These are phyloP conservation scores for Ooceraea biroi DNA, from an alignment of 1,140 invertebrate species.

Conservation along the genomic window DNA sequence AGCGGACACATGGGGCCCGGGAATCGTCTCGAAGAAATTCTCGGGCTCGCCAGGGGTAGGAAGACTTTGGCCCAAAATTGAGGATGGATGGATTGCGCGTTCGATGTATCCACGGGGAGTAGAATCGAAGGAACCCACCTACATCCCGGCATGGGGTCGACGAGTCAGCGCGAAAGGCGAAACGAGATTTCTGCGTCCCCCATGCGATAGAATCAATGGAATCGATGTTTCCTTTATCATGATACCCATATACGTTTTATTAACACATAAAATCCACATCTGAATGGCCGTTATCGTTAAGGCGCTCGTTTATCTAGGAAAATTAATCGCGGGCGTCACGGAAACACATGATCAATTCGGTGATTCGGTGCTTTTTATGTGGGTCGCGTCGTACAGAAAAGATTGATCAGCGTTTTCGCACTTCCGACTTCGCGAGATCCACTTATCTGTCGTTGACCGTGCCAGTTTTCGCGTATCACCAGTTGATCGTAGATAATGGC, in stretches of 20 bases:
- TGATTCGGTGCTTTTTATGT: background rate
- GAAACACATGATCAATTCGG: no score
- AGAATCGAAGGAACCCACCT: conserved; percentile 11
- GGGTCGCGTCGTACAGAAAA: background rate
- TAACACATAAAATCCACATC: conserved; percentile 7
- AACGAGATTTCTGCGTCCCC: conserved; percentile 22
- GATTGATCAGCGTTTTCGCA: background rate
- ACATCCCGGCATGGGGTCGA: conserved; percentile 26
- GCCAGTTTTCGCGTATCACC: no score
- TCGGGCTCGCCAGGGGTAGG: background rate
- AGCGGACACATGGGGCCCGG: background rate
- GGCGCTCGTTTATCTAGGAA: background rate
- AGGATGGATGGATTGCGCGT: conserved; percentile 10
- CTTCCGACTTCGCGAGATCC: background rate
- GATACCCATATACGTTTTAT: background rate
- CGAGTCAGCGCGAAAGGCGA: background rate
- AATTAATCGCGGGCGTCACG: background rate
- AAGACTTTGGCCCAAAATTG: conserved; percentile 4
- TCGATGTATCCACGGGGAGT: conserved; percentile 20
- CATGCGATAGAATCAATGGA: background rate
- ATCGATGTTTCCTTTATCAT: background rate
- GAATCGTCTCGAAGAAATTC: conserved; percentile 1
- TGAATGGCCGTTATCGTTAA: background rate
- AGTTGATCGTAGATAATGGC: background rate
- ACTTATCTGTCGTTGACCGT: no score